phyloP scores from a whole-genome alignment of 2,888 invertebrate species.

The Drosophila mimica region DNA sequence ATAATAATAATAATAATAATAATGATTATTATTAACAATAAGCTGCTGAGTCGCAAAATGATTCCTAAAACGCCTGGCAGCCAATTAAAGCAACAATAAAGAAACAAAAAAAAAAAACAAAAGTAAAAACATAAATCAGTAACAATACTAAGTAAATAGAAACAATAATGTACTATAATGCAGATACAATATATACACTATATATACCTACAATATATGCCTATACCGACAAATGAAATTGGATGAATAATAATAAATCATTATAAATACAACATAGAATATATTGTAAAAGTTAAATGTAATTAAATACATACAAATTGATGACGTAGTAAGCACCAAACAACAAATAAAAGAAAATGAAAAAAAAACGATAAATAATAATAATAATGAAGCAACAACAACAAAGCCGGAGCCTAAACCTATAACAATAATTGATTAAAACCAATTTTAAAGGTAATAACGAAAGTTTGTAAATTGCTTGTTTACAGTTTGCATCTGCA shows the following conservation, averaged over 20 bases:
- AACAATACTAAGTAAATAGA: conserved; percentile 80
- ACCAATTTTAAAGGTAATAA: not conserved
- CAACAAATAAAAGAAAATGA: conserved; percentile 61
- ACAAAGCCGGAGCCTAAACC: conserved; percentile 47
- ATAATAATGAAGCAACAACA: conserved; percentile 15
- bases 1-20: conserved; percentile 18
- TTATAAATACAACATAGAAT: conserved; percentile 62
- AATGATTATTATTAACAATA: conserved; percentile 57
- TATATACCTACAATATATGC: conserved; percentile 79
- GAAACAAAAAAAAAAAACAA: conserved; percentile 33
- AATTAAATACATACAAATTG: conserved; percentile 71
- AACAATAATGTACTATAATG: conserved; percentile 80
- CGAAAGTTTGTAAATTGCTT: not conserved
- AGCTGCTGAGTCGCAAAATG: conserved; percentile 59
- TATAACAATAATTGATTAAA: conserved; percentile 16
- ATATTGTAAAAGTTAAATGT: conserved; percentile 79
- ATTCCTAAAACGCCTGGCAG: conserved; percentile 74
- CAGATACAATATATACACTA: conserved; percentile 72
- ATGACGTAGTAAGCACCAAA: conserved; percentile 76
- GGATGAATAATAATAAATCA: conserved; percentile 62
- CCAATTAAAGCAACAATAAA: conserved; percentile 51
- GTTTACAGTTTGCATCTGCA: not conserved
- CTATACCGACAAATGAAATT: conserved; percentile 72
- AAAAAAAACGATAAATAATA: conserved; percentile 11
- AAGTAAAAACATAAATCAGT: conserved; percentile 48